Evolutionary conservation across 2,113 vertebrate genomes (phyloP).

Genomic region (Elephantulus edwardii): DNA sequence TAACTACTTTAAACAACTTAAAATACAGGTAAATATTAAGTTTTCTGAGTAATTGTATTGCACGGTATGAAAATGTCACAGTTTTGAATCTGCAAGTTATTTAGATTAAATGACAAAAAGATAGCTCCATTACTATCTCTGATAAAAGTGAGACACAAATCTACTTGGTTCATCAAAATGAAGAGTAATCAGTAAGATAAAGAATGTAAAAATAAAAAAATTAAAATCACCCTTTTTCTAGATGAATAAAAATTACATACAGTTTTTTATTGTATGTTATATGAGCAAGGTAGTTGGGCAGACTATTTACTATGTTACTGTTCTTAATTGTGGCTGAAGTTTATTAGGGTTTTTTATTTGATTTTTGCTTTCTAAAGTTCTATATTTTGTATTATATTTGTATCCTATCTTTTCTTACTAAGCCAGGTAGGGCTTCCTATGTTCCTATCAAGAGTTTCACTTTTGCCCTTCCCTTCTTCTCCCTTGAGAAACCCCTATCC

Average conservation of each 20-base stretch:
- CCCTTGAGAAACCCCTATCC: neutral
- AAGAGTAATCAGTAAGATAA: neutral
- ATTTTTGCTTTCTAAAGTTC: neutral
- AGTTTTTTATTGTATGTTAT: constrained; percentile 9
- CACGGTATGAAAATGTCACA: neutral
- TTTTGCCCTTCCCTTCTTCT: neutral
- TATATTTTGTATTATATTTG: neutral
- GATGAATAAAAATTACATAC: neutral
- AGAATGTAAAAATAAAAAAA: neutral
- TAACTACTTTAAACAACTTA: constrained; percentile 29
- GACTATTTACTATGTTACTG: neutral
- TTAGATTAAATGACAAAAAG: constrained; percentile 18
- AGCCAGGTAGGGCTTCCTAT: neutral
- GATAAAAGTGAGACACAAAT: neutral
- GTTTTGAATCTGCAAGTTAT: constrained; percentile 1
- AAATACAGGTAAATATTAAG: neutral
- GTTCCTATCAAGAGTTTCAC: neutral
- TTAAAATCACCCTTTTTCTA: neutral
- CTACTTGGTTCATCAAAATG: neutral
- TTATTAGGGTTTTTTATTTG: neutral
- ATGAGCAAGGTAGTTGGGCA: neutral
- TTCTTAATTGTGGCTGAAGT: neutral
- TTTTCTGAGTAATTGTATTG: neutral
- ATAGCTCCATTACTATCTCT: neutral
- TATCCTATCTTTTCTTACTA: neutral